Base-by-base conservation (phyloP, 2,113 vertebrate species). In the Mungos mungo region DNA sequence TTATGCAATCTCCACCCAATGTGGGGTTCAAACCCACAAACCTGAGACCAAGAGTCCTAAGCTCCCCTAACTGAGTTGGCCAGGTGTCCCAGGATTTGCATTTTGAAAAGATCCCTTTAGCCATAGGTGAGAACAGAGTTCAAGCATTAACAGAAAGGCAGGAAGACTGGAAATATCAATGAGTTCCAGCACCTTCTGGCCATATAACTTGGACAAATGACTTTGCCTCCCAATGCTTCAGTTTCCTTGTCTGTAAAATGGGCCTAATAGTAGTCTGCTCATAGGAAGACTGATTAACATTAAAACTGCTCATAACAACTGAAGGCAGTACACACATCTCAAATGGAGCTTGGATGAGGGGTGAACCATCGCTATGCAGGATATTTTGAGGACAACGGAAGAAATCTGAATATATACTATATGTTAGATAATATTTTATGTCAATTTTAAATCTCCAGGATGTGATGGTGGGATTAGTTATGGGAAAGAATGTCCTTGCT, bases 181-280 rank as follows among this genome's bases (percentile, higher is more conserved):
- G 16, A 57, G 33, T 69, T 41, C 85, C 29, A 21, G 38, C 38
- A 31, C 3, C 19, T 52, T 50, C 50, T 74, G 52, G 41, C 27
- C 31, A 25, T 18, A n/a, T 41, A 54, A 57, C 19, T 47, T 72
- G 47, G 63, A 85, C 38, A 66, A 71, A 29, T 23, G 35, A 92
- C 57, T 60, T 87, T 57, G 86, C n/a, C 41, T 41, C 33, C 38
- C 35, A 9, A 1, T 35, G 52, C 38, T 74, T 90, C 74, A 27
- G 66, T 83, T 95, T 92, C 11, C 52, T 94, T 10, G 60, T 68
- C 72, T 83, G 19, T 33, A 79, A 97, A 69, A 96, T 27, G 12
- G 33, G 41, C 57, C 21, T 54, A 54, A 65, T 3, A 80, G 52
- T 31, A 38, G 35, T 23, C 23, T 3, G 27, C 79, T 27, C 2